Evolutionary conservation across 2,797 vertebrate species (phyloP), one percentile per base, ranked within the genome.

Genomic region (Salarias fasciatus): DNA sequence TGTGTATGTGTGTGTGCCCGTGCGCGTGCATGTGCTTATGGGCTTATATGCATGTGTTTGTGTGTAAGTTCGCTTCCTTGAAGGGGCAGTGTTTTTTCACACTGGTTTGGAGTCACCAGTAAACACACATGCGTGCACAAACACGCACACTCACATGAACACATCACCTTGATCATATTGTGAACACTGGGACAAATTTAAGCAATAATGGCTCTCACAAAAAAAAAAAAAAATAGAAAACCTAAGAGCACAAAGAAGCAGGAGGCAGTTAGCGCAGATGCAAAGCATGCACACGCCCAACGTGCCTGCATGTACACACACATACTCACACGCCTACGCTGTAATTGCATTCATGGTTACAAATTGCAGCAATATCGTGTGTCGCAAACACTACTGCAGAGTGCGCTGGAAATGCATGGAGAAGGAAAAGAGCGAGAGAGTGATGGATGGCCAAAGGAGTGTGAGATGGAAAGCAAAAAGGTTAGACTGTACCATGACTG

Each of bases 311-410:
- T 15, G n/a, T 28, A 42, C 11, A 15, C 50, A 53, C 56, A 48
- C n/a, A 9, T 41, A 55, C 11, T 12, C 31, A 41, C 36, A 62
- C 8, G 0, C 60, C 49, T 35, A 55, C 55, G 9, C 15, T 46
- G 24, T 65, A 56, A 54, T 42, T 70, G 59, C 52, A 52, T 64
- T 58, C 36, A 55, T 37, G 29, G 52, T 79, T 69, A 80, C 53
- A 82, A 72, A 79, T 82, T 15, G 69, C 44, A 67, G 62, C 73
- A 82, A 73, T 71, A 77, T 53, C n/a, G 28, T 31, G 36, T 58
- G n/a, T 56, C 28, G 56, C 35, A 67, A 76, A 76, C 38, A 24
- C 18, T 31, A 37, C 4, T 6, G 63, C 53, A 63, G 55, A 72
- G 44, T 8, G 41, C 48, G 47, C 40, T 14, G 11, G 53, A 74